Evolutionary conservation across 2,797 vertebrate genomes (phyloP), one percentile per base, ranked within the genome.

Genomic region (Acanthurus tractus): DNA sequence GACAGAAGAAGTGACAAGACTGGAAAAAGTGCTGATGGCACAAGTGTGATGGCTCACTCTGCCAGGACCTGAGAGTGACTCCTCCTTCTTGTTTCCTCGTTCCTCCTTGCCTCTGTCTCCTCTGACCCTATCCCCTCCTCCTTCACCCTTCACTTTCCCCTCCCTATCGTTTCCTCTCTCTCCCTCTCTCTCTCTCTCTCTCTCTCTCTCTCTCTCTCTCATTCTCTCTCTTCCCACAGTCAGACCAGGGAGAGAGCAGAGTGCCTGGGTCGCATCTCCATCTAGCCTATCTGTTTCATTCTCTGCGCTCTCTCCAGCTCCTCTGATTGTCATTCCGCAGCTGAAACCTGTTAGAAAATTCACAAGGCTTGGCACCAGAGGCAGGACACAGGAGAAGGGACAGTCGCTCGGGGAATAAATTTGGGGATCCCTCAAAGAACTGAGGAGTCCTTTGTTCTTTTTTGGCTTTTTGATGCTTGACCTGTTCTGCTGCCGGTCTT

Each of bases 11-110:
- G 65, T 78, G 82, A 82, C 62, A 82, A 74, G 58, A 82, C 11
- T 4, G 63, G 59, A 48, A 73, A 86, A 87, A 84, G 85, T 87
- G 88, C 81, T 83, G 85, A 92, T 88, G 74, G 84, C 79, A 84
- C 78, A 84, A 72, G 77, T 81, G 88, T 81, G 85, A 90, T 45
- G 59, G 68, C 78, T 71, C 69, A 76, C 18, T 69, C 77, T 78
- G 73, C 75, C 85, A 63, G 66, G 81, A 91, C 84, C 78, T 82
- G 81, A 89, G 81, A 65, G 64, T 56, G 64, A 80, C 81, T 74
- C 61, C 70, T 55, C 63, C 42, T 49, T 65, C 56, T 65, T 53
- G 11, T 40, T 59, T 57, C 64, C 74, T 70, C 44, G 68, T 64
- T 48, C 49, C 71, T 77, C 74, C 74, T 42, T 72, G 14, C 48